Base-by-base conservation (phyloP, 2,113 vertebrate genomes). In the Mellivora capensis region DNA sequence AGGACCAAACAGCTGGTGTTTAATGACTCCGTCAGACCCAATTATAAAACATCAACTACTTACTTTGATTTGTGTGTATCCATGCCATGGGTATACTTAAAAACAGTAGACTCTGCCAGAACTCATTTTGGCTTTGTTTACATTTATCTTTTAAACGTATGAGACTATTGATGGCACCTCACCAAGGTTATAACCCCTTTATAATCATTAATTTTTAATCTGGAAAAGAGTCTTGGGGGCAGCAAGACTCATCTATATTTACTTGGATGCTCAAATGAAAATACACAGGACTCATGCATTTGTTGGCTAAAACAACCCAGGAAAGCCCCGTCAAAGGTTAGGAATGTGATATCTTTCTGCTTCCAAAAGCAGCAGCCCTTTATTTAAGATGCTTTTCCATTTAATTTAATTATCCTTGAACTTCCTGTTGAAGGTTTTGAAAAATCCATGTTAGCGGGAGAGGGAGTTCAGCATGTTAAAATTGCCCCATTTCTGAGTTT, bases 1-100 rank as follows among this genome's bases (percentile, higher is more conserved):
- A 97, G 97, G 98, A 98, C 99, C 98, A 99, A 99, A 99, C 99
- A 99, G 99, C 99, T 99, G 99, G 99, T 99, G 98, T 99, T 99
- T 99, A 99, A 99, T 99, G 99, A 99, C 99, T 99, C 99, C 98
- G 98, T 99, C 99, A 99, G 99, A 99, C 98, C 99, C 99, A 99
- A 99, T 99, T 99, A 99, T 99, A 99, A 99, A 99, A 99, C 99
- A 99, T 99, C 99, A 99, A 99, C 99, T 99, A 99, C 99, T 99
- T 98, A 99, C 99, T 99, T 99, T 99, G 99, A 99, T 99, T 99
- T 99, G 99, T 99, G 99, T 99, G 98, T 98, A 98, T 98, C 97
- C 99, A 98, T 99, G 98, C 98, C 98, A 96, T 98, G 99, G 99
- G 99, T 99, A 97, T 99, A 98, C 98, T 99, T 98, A 99, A 99